These are phyloP conservation scores for Hemistola chrysoprasaria DNA, from an alignment of 2,888 invertebrate genomes.

Conservation along the genomic window DNA sequence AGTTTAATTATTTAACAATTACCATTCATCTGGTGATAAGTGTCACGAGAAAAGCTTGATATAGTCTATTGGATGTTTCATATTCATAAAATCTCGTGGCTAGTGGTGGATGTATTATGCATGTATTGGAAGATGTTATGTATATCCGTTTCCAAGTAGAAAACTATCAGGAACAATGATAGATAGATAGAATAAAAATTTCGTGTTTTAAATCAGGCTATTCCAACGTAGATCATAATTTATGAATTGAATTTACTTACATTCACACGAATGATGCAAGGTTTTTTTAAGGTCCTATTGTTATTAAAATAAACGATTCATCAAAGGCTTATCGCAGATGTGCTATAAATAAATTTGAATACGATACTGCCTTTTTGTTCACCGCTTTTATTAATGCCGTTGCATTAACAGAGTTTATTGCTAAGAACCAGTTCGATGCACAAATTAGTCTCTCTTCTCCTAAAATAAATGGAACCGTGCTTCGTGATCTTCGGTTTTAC, in stretches of 20 bases:
- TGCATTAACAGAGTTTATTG: conserved; percentile 72
- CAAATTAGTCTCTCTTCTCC: conserved; percentile 66
- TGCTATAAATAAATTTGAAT: conserved; percentile 58
- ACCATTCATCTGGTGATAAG: conserved; percentile 5
- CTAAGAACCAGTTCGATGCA: conserved; percentile 56
- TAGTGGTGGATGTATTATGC: too few species aligned
- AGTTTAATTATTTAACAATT: conserved; percentile 17
- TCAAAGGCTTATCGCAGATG: conserved; percentile 45
- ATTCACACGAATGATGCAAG: conserved; percentile 37
- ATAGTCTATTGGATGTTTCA: conserved; percentile 9
- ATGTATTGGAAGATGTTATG: conserved; percentile 4
- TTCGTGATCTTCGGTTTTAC: conserved; percentile 55
- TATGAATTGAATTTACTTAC: conserved; percentile 30
- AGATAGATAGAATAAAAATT: conserved; percentile 4
- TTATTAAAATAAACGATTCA: conserved; percentile 51
- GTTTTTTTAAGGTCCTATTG: conserved; percentile 42
- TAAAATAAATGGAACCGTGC: conserved; percentile 55
- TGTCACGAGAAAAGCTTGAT: conserved; percentile 1
- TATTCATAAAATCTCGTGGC: conserved; percentile 2
- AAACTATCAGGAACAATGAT: conserved; percentile 4
- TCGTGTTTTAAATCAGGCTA: conserved; percentile 1
- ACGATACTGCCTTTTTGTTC: conserved; percentile 54
- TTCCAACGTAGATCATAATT: conserved; percentile 18
- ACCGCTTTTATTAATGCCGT: conserved; percentile 65
- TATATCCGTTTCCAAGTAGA: conserved; percentile 8